Base-by-base conservation (phyloP, 2,888 invertebrate species). In the Hypolimnas misippus region DNA sequence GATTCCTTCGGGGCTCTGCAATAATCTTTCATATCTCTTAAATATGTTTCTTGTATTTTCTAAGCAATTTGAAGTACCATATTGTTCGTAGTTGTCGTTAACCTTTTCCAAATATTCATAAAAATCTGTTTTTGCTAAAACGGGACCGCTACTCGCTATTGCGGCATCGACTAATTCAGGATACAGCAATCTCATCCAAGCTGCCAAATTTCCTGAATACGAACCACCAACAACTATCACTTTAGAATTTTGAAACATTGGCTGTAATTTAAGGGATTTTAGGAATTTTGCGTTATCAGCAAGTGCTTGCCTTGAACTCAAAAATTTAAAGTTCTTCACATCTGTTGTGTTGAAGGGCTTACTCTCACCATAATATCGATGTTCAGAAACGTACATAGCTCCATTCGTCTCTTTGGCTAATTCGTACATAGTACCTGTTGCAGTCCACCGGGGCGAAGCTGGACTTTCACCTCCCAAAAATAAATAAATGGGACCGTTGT, bases 301-400 rank as follows among this genome's bases (percentile, higher is more conserved):
- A 33, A 90, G 73, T 6, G 89, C 87, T 77, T 90, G 91, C 59
- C 76, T 76, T 0, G 87, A 77, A 70, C 78, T 86, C 8, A 90
- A 75, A 67, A 78, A 89, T 57, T 76, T 73, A n/a, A 90, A 74
- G 63, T 82, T 82, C 65, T 84, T 74, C 0, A 77, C 72, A 1
- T 70, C 81, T 1, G 74, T 73, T n/a, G 80, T 71, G 16, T 80
- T 44, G 10, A 87, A 77, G 1, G 90, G 90, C 66, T 81, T 82
- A 63, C 89, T 90, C 17, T 84, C 73, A 0, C 90, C 90, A 40
- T 90, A 90, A 71, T 87, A 91, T 66, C 91, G 84, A 53, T 90
- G 90, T 72, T 90, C 91, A 2, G 82, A 72, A 46, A 79, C 66
- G 66, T 77, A 88, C 78, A 91, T 78, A 1, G 86, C 89, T 1